phyloP scores from a whole-genome alignment of 2,113 vertebrate genomes.

The Scopus umbretta region DNA sequence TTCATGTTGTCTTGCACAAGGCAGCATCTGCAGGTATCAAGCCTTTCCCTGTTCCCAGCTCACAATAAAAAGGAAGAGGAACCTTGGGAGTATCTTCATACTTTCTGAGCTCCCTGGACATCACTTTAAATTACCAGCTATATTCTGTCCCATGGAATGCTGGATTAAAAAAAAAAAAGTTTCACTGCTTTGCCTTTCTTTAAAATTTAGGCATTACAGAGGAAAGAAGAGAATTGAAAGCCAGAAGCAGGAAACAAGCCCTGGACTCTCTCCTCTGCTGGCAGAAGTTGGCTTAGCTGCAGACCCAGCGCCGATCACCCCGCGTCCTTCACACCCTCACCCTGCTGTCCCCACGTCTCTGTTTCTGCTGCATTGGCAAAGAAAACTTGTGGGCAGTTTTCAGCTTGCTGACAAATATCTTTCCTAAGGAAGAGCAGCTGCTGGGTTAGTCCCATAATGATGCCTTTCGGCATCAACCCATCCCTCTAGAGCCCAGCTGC shows the following conservation, averaged over 20 bases:
- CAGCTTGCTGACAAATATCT: not conserved
- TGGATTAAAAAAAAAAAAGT: not conserved
- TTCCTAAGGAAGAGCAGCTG: not conserved
- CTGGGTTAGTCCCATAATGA: not conserved
- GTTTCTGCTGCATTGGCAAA: not conserved
- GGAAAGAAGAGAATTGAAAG: not conserved
- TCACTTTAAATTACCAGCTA: not conserved
- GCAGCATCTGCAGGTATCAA: not conserved
- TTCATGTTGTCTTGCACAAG: not conserved
- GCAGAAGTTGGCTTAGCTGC: not conserved
- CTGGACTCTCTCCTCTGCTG: not conserved
- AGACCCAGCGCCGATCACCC: not conserved
- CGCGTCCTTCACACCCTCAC: fast-evolving
- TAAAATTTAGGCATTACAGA: not conserved
- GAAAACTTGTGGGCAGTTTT: not conserved
- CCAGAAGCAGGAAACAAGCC: not conserved
- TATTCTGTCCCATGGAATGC: not conserved
- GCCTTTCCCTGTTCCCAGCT: not conserved
- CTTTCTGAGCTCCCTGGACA: not conserved
- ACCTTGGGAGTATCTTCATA: not conserved
- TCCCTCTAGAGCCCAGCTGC: not conserved
- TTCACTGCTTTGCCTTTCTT: not conserved
- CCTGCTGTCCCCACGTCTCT: not conserved
- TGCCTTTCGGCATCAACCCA: not conserved
- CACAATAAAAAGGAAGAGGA: not conserved